Percentiles rank a stretch among this genome's conserved stretches.
Evolutionary conservation across 2,888 invertebrate genomes (phyloP).

Genomic region (Drosophila macrospina): DNA sequence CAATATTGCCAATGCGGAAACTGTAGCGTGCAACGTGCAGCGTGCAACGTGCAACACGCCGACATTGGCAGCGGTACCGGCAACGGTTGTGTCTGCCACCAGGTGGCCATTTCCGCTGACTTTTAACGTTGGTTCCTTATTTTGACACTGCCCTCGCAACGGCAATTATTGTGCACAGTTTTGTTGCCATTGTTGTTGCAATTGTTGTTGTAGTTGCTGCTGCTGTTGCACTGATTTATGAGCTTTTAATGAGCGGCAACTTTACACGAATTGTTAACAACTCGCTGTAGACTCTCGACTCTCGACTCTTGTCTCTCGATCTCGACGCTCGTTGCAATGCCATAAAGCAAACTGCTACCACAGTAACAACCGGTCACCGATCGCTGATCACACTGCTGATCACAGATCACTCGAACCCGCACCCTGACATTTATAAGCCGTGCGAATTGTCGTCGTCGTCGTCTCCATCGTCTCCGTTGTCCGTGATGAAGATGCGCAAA

Average conservation of each 20-base stretch:
- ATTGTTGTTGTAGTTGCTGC: constrained; percentile 24
- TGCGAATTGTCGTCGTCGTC: constrained; percentile 49
- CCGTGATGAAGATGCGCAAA: constrained; percentile 66
- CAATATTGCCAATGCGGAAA: constrained; percentile 74
- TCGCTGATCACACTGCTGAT: constrained; percentile 25
- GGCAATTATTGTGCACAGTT: constrained; percentile 65
- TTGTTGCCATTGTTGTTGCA: constrained; percentile 31
- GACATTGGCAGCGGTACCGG: constrained; percentile 30
- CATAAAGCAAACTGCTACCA: constrained; percentile 46
- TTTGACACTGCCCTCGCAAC: constrained; percentile 67
- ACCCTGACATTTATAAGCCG: constrained; percentile 50
- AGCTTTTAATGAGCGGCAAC: constrained; percentile 80
- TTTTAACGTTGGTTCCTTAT: constrained; percentile 46
- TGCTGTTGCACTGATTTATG: constrained; percentile 73
- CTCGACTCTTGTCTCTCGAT: constrained; percentile 30
- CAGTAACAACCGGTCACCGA: constrained; percentile 41
- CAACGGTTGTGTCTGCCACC: constrained; percentile 36
- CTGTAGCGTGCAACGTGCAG: constrained; percentile 31
- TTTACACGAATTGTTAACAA: constrained; percentile 81
- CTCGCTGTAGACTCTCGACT: constrained; percentile 25
- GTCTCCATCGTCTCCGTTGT: background rate
- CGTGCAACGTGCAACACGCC: constrained; percentile 8
- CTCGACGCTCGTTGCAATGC: constrained; percentile 40
- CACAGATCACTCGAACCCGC: constrained; percentile 39
- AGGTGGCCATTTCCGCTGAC: constrained; percentile 60